These are phyloP conservation scores for Cerceris rybyensis DNA, from an alignment of 2,888 invertebrate genomes.

Conservation along the genomic window DNA sequence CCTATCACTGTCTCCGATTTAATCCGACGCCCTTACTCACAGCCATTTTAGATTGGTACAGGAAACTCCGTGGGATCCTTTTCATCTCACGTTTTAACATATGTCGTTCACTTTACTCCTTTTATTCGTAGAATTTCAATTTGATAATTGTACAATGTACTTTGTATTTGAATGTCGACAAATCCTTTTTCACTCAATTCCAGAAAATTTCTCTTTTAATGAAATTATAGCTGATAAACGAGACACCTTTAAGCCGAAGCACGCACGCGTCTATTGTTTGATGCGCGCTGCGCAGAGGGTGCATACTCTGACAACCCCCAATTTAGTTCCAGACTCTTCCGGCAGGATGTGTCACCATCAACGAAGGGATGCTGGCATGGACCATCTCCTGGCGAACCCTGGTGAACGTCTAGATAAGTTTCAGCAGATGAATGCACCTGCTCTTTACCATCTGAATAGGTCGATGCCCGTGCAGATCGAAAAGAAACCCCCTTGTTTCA, in stretches of 20 bases:
- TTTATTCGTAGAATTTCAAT: not conserved
- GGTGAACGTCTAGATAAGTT: constrained; percentile 48
- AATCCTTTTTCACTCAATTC: not conserved
- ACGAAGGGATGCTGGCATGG: constrained; percentile 73
- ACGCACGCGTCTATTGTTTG: constrained; percentile 67
- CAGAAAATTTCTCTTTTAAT: not conserved
- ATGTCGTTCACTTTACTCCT: not conserved
- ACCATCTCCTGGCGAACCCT: constrained; percentile 78
- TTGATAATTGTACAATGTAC: too few species aligned
- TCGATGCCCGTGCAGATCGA: constrained; percentile 29
- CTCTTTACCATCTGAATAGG: constrained; percentile 58
- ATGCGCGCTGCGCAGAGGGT: constrained; percentile 64
- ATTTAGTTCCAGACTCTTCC: constrained; percentile 58
- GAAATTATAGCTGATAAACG: constrained; percentile 49
- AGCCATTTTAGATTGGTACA: constrained; percentile 71
- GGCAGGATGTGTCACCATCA: constrained; percentile 68
- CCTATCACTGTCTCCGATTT: constrained; percentile 41
- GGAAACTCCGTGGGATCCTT: not conserved
- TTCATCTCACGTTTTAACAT: not conserved
- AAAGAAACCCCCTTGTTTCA: not conserved
- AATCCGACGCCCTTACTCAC: constrained; percentile 65
- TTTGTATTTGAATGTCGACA: not conserved
- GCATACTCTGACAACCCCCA: constrained; percentile 56
- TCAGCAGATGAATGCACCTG: constrained; percentile 24
- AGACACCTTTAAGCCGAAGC: constrained; percentile 23